Base-by-base conservation (phyloP, 2,888 invertebrate genomes). In the Microdon myrmicae region DNA sequence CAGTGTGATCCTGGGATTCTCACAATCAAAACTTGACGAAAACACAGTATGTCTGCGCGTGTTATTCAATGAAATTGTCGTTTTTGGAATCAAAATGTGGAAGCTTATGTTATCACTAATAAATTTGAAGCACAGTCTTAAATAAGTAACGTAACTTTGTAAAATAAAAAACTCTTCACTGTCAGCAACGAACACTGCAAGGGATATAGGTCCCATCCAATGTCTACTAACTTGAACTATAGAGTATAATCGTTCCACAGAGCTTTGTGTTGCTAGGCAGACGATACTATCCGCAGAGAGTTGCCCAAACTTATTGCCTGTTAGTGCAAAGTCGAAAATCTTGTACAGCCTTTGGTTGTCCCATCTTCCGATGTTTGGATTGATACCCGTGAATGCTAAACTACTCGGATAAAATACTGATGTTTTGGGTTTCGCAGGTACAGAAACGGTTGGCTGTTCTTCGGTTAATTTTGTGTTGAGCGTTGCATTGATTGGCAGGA, bases 191-290 rank as follows among this genome's bases (percentile, higher is more conserved):
- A 88, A 94, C 0, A 92, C 83, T 0, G 93, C 91, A 0, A 90
- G 84, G 0, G 94, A 94, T 70, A 95, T 89, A 0, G 93, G 90
- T 0, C 93, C 94, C 4, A 85, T 84, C 94, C 94, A 94, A 71
- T 92, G 89, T 35, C 87, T 85, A 0, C 90, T 88, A 25, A 92
- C 90, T 69, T 89, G 87, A 0, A 90, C 84, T 10, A 94, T 75
- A 26, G 92, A 91, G 68, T 86, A 84, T 5, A 95, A 79, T 60
- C 92, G 85, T 72, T 94, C 94, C 38, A 94, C 82, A 0, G 94
- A 94, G 70, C 89, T 89, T 76, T 94, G 93, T 0, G 93, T 93
- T 0, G 94, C 93, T 53, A 94, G 78, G 70, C 90, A 90, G 8
- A 90, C 88, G 10, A 81, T 80, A 51, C 83, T 72, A 2, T 10